A percentile compares a stretch with the other conserved stretches of the same genome.
phyloP scores from a whole-genome alignment of 2,888 invertebrate genomes.

The Cataglyphis cursor region DNA sequence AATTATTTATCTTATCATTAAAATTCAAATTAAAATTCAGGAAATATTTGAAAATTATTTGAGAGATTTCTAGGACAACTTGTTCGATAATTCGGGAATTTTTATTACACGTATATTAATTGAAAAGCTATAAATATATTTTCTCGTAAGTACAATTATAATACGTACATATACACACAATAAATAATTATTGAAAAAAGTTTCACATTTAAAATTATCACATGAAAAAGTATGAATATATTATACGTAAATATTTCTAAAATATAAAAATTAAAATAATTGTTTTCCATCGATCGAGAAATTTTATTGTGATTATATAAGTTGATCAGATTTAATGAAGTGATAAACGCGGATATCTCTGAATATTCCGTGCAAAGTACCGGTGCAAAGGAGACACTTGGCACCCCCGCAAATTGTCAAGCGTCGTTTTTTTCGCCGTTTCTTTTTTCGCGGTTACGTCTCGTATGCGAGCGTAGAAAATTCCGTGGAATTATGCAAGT shows the following conservation, averaged over 20 bases:
- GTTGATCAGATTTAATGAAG: neutral
- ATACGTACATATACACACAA: neutral
- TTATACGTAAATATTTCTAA: no score
- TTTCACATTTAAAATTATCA: neutral
- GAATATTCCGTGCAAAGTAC: slow-evolving; percentile 21
- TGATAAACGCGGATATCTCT: neutral
- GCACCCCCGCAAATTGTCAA: slow-evolving; percentile 45
- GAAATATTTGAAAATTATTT: neutral
- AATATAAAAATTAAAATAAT: neutral
- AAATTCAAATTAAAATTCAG: neutral
- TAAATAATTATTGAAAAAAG: neutral
- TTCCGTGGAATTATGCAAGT: slow-evolving; percentile 70
- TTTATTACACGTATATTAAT: neutral
- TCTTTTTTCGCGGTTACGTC: slow-evolving; percentile 23
- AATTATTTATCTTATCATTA: neutral
- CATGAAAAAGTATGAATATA: neutral
- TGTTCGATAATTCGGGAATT: neutral
- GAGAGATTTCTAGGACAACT: neutral
- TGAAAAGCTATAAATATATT: neutral
- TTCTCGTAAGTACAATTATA: neutral
- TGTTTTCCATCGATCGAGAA: neutral
- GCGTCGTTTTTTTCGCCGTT: slow-evolving; percentile 60
- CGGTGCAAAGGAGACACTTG: slow-evolving; percentile 21
- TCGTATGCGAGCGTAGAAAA: slow-evolving; percentile 57
- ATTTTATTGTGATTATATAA: neutral